Percentiles rank a stretch among this genome's conserved stretches.
These are phyloP conservation scores for Oligia strigilis DNA, from an alignment of 2,888 invertebrate species.

Conservation along the genomic window DNA sequence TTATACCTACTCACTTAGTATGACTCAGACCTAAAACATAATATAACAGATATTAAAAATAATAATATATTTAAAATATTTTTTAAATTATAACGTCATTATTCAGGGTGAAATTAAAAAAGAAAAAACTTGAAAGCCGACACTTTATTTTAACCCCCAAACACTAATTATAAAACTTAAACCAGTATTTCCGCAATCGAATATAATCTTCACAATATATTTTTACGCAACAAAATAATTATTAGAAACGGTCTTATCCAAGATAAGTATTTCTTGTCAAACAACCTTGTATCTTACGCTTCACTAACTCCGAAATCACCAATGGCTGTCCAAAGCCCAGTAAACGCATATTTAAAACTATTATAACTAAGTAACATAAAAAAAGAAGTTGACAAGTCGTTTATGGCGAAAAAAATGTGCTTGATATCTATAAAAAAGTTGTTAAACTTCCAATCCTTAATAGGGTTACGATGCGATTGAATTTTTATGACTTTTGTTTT, in stretches of 20 bases:
- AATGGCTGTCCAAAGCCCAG: conserved; percentile 68
- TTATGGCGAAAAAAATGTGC: conserved; percentile 37
- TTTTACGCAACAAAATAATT: conserved; percentile 71
- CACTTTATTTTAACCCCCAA: no score
- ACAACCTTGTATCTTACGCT: conserved; percentile 84
- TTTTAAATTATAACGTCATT: no score
- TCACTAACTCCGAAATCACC: conserved; percentile 81
- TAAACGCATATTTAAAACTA: conserved; percentile 54
- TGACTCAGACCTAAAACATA: not conserved
- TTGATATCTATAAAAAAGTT: conserved; percentile 33
- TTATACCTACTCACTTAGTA: not conserved
- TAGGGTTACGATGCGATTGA: not conserved
- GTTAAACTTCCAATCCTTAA: not conserved
- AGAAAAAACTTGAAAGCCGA: no score
- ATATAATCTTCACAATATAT: conserved; percentile 51
- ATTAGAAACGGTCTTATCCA: conserved; percentile 75
- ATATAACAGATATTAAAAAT: no score
- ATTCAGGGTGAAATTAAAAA: no score
- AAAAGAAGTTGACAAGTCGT: conserved; percentile 47
- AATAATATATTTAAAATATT: not conserved
- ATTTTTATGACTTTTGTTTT: conserved; percentile 9
- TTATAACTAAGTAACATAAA: conserved; percentile 35
- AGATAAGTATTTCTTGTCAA: conserved; percentile 75
- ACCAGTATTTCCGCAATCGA: conserved; percentile 36
- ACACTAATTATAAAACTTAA: not conserved